Percentiles rank a stretch among this genome's conserved stretches.
These are phyloP conservation scores for Sebastes elongatus DNA, from an alignment of 2,797 vertebrate genomes.

Conservation along the genomic window DNA sequence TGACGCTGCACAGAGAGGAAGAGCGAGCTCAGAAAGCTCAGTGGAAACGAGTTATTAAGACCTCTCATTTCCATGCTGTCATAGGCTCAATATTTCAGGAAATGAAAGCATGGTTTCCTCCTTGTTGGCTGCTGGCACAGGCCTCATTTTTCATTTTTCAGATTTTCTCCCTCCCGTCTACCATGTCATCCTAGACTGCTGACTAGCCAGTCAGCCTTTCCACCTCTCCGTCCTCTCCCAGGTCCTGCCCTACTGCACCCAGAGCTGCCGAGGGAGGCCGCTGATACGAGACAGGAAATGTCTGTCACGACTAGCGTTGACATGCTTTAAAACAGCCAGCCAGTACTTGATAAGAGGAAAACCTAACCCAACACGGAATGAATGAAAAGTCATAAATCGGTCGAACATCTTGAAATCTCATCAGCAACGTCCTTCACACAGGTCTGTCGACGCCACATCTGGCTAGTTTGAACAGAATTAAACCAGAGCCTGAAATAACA, in stretches of 20 bases:
- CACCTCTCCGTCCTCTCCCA: background rate
- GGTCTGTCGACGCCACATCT: conserved; percentile 33
- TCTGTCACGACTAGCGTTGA: conserved; percentile 35
- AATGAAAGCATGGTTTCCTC: conserved; percentile 60
- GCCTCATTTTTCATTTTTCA: conserved; percentile 6
- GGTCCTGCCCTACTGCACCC: conserved; percentile 36
- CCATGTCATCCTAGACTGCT: conserved; percentile 26
- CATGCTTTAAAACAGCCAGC: conserved; percentile 35
- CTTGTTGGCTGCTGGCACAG: background rate
- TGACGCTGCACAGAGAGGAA: background rate
- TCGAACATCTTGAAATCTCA: conserved; percentile 50
- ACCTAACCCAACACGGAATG: conserved; percentile 30
- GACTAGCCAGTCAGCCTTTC: conserved; percentile 43
- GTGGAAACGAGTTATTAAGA: conserved; percentile 36
- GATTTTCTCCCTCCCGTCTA: conserved; percentile 27
- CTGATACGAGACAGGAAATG: conserved; percentile 65
- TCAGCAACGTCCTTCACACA: conserved; percentile 14
- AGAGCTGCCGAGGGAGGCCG: conserved; percentile 21
- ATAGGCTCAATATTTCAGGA: conserved; percentile 52
- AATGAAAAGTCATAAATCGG: conserved; percentile 59
- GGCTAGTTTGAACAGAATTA: conserved; percentile 21
- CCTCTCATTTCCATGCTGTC: conserved; percentile 59
- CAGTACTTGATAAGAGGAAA: conserved; percentile 36
- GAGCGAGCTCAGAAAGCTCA: background rate
- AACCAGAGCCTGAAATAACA: conserved; percentile 68